phyloP scores from a whole-genome alignment of 2,113 vertebrate genomes.

The Pogona vitticeps region DNA sequence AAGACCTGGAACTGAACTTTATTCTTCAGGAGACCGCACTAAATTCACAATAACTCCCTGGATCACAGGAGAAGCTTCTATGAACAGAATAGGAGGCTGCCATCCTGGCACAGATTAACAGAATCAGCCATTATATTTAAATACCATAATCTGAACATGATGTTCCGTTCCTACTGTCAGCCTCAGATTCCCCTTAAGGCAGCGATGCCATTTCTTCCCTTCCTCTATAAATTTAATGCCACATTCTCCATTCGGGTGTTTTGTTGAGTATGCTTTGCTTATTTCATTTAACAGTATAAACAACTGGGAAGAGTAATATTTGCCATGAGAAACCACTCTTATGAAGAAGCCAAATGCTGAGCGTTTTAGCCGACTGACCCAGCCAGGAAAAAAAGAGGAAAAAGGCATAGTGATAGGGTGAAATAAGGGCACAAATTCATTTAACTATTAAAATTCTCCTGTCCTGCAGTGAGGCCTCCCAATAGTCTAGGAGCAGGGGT shows the following conservation, averaged over 20 bases:
- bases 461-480: too few species aligned
- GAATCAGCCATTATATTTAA: constrained; percentile 82
- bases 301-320: constrained; percentile 42
- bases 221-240: constrained; percentile 74
- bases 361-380: constrained; percentile 22
- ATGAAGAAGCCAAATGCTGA: constrained; percentile 42
- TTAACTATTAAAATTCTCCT: too few species aligned
- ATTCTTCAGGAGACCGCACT: constrained; percentile 71
- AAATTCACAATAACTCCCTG: constrained; percentile 72
- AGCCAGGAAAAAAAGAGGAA: too few species aligned
- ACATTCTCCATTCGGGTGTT: constrained; percentile 63
- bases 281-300: constrained; percentile 59
- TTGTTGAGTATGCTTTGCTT: constrained; percentile 61
- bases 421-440: too few species aligned
- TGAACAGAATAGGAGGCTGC: constrained; percentile 77
- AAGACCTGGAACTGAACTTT: constrained; percentile 79
- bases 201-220: constrained; percentile 66
- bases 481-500: too few species aligned
- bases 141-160: constrained; percentile 81
- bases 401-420: too few species aligned
- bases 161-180: constrained; percentile 79
- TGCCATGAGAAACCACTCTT: constrained; percentile 41
- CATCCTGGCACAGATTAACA: constrained; percentile 78
- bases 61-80: constrained; percentile 75
- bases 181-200: constrained; percentile 75